phyloP scores from a whole-genome alignment of 2,113 vertebrate species.

The Phyllopteryx taeniolatus region DNA sequence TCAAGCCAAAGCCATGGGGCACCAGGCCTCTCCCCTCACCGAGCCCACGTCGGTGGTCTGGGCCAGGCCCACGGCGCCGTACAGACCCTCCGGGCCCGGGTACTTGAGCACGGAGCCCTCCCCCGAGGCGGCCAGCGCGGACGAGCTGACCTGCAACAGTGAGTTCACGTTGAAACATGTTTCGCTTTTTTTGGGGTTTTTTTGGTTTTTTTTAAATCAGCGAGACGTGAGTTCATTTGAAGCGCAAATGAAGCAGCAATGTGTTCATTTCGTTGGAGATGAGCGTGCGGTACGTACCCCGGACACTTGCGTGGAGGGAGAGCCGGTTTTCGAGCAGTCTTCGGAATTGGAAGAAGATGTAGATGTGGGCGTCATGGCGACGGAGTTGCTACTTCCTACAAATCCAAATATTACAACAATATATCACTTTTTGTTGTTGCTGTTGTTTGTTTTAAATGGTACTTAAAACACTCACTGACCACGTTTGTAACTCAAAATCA shows the following conservation, averaged over 20 bases:
- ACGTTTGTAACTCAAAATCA: too few species aligned
- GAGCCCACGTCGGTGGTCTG: conserved; percentile 85
- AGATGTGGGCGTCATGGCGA: conserved; percentile 96
- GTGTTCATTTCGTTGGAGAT: neutral
- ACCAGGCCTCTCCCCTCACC: conserved; percentile 91
- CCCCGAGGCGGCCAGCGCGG: conserved; percentile 80
- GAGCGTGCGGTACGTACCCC: conserved; percentile 74
- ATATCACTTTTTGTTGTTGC: neutral
- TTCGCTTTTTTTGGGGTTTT: neutral
- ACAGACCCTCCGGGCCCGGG: conserved; percentile 87
- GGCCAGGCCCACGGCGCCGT: conserved; percentile 84
- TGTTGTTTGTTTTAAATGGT: neutral
- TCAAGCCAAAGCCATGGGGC: conserved; percentile 89
- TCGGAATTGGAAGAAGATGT: conserved; percentile 95
- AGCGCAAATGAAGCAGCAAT: neutral
- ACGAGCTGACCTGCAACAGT: conserved; percentile 78
- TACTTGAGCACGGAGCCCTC: conserved; percentile 86
- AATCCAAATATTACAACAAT: neutral
- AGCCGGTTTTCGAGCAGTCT: conserved; percentile 90
- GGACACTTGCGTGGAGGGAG: conserved; percentile 82
- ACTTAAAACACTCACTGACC: neutral
- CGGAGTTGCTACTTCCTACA: conserved; percentile 84
- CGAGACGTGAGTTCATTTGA: neutral
- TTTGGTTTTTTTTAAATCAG: too few species aligned
- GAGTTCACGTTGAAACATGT: neutral